Base-by-base conservation (phyloP, 2,113 vertebrate species). In the Pantherophis guttatus region DNA sequence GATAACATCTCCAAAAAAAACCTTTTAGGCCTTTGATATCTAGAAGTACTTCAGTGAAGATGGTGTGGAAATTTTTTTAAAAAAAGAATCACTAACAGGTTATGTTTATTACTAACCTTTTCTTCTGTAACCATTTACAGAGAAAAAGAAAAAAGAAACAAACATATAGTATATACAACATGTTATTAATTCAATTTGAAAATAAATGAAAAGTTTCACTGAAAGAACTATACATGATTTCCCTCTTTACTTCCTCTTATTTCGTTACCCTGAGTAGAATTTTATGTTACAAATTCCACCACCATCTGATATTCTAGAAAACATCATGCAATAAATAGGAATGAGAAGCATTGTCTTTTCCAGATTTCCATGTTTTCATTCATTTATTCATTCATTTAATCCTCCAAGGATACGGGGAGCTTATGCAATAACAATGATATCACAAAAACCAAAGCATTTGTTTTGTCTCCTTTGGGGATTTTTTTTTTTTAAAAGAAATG, bases 61-160 rank as follows among this genome's bases (percentile, higher is more conserved):
- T 75, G 70, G 70, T 75, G 33, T 33, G 5, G 65, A 75, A 75
- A 2, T 75, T 44, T 44, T 39, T 44, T 44, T 44, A 17, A 75
- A 33, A 75, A 33, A 75, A 75, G 4, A 75, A 75, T 19, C 70
- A 75, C 70, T 33, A 75, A 75, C 1, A 19, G 70, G 6, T 33
- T 70, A 70, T n/a, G 12, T 75, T 75, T 75, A 75, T 75, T 75
- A 17, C 2, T 75, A 75, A n/a, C n/a, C 33, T 95, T 92, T 94
- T 87, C 91, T 92, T 88, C 87, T 92, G 86, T 55, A 88, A 39
- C 87, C 87, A 87, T 92, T 21, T 89, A 88, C 92, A 8, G 24
- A 91, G 86, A 86, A 90, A 92, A 57, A n/a, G 26, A 12, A 19
- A 55, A 52, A 23, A 57, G 26, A 33, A 75, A 75, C 5, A 33